Evolutionary conservation across 2,113 vertebrate species (phyloP).

Genomic region (Mandrillus leucophaeus): DNA sequence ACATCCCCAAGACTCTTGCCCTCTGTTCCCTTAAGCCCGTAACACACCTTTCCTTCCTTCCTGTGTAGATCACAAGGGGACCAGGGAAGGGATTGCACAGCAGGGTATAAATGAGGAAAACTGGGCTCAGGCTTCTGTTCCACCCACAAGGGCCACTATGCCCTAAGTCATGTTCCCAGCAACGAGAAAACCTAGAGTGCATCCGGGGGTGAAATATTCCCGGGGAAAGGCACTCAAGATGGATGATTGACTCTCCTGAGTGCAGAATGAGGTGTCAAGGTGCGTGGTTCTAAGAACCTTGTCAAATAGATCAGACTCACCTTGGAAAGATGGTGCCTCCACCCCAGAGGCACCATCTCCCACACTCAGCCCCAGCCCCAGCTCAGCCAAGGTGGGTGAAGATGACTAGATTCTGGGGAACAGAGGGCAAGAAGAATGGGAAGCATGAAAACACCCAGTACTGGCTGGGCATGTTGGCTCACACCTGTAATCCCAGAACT

Average conservation of each 20-base stretch:
- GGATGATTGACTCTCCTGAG: background rate
- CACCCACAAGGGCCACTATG: background rate
- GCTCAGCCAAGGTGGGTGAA: background rate
- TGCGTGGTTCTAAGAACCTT: background rate
- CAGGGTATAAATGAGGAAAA: background rate
- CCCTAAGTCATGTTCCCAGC: background rate
- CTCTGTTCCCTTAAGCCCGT: background rate
- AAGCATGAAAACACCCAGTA: too few relatives aligned
- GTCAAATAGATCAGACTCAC: background rate
- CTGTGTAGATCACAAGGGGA: background rate
- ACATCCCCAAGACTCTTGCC: background rate
- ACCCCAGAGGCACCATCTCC: background rate
- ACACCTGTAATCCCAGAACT: too few relatives aligned
- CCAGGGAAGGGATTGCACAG: background rate
- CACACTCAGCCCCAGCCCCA: background rate
- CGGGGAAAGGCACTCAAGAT: background rate
- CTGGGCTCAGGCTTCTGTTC: background rate
- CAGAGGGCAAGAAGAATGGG: background rate
- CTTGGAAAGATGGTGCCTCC: background rate
- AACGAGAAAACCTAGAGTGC: background rate
- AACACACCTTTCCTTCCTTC: background rate
- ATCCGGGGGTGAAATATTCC: background rate
- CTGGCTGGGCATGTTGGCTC: fast-evolving
- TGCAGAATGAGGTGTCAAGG: background rate
- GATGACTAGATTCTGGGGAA: background rate